Evolutionary conservation across 2,888 invertebrate species (phyloP).

Genomic region (Drosophila neotestacea): DNA sequence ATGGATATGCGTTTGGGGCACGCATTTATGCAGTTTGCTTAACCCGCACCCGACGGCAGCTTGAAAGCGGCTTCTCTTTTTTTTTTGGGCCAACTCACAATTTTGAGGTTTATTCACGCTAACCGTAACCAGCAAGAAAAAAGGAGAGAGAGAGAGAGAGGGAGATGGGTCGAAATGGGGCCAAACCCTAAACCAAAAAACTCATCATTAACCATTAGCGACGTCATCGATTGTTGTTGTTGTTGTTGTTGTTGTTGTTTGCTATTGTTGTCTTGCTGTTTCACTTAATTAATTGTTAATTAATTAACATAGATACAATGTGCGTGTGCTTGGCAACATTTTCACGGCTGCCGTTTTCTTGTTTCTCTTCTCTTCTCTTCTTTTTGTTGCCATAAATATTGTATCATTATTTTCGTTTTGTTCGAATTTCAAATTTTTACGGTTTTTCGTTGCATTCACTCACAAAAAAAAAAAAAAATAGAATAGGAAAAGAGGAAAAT

Average conservation of each 20-base stretch:
- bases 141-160: not conserved
- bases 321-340: constrained; percentile 57
- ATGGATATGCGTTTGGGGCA: constrained; percentile 48
- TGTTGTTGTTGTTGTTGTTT: constrained; percentile 12
- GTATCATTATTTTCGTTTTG: constrained; percentile 66
- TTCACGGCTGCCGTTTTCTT: constrained; percentile 70
- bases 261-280: constrained; percentile 58
- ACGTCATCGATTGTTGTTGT: constrained; percentile 70
- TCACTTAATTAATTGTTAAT: constrained; percentile 78
- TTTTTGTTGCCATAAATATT: constrained; percentile 46
- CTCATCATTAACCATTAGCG: constrained; percentile 79
- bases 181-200: constrained; percentile 70
- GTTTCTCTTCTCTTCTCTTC: constrained; percentile 2
- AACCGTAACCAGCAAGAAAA: constrained; percentile 42
- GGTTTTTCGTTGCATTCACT: constrained; percentile 23
- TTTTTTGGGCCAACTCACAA: constrained; percentile 45
- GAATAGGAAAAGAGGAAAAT: constrained; percentile 4
- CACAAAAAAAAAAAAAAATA: not conserved
- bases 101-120: constrained; percentile 69
- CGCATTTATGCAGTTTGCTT: constrained; percentile 27
- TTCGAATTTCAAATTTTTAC: constrained; percentile 44
- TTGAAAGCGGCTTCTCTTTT: constrained; percentile 51
- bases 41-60: constrained; percentile 51
- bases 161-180: constrained; percentile 53
- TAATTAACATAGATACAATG: constrained; percentile 77